Evolutionary conservation across 2,113 vertebrate genomes (phyloP).

Genomic region (Marmota monax): DNA sequence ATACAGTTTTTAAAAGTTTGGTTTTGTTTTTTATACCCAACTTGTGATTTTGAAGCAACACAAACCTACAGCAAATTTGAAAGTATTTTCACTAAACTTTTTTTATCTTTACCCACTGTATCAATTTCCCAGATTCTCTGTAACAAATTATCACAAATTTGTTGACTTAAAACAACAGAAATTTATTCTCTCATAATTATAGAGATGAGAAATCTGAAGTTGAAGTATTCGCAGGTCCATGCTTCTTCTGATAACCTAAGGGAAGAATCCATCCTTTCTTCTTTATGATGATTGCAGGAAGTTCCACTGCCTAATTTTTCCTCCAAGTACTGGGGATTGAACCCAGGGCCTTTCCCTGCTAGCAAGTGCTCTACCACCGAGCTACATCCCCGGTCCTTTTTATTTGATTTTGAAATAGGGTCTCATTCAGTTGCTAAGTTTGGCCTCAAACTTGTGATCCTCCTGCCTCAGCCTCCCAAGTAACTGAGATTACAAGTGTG

Average conservation of each 20-base stretch:
- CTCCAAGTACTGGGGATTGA: background rate
- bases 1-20: background rate
- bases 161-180: background rate
- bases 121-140: background rate
- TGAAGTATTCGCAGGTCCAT: rapidly evolving
- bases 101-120: background rate
- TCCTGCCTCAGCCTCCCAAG: background rate
- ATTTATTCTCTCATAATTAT: background rate
- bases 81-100: background rate
- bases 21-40: background rate
- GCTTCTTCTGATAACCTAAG: background rate
- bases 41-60: background rate
- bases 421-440: background rate
- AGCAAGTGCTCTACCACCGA: background rate
- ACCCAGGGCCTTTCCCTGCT: background rate
- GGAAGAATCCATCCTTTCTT: background rate
- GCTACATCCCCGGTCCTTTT: background rate
- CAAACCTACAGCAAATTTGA: background rate
- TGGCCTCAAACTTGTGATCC: background rate
- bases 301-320: background rate
- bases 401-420: background rate
- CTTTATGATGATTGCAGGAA: background rate
- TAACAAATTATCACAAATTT: background rate
- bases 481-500: background rate
- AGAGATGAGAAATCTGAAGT: background rate